Conservation (phyloP, 2,888 invertebrate genomes). For the Phyllotreta cruciferae region DNA sequence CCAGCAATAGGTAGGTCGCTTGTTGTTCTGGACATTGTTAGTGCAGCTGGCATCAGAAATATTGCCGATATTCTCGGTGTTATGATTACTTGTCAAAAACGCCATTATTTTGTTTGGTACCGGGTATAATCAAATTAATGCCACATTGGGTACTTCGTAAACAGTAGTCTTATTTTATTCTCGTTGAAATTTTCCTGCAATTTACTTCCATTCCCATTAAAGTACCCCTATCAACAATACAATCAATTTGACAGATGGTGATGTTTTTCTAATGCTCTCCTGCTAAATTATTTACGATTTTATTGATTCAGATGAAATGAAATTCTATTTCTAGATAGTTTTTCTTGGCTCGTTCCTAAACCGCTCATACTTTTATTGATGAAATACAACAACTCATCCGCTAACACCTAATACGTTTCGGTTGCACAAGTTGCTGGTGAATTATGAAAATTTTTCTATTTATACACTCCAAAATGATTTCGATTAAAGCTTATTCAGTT, state of each 20-base stretch:
- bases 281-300: conserved; percentile 35
- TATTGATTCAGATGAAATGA: conserved; percentile 22
- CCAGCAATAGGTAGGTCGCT: conserved; percentile 54
- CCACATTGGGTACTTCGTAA: conserved; percentile 54
- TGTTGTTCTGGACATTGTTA: conserved; percentile 7
- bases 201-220: neutral
- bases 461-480: too few species aligned
- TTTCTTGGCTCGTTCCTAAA: neutral
- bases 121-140: conserved; percentile 57
- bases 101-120: conserved; percentile 61
- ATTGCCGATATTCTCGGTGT: conserved; percentile 62
- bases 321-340: conserved; percentile 8
- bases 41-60: conserved; percentile 6
- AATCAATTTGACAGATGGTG: conserved; percentile 37
- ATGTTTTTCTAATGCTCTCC: conserved; percentile 31
- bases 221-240: neutral
- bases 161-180: conserved; percentile 49
- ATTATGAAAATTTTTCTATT: too few species aligned
- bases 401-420: too few species aligned
- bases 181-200: conserved; percentile 1
- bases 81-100: conserved; percentile 61
- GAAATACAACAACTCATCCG: too few species aligned
- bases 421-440: too few species aligned
- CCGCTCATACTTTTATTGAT: too few species aligned
- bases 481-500: too few species aligned